Base-by-base conservation (phyloP, 2,888 invertebrate species). In the Drosophila limbata region DNA sequence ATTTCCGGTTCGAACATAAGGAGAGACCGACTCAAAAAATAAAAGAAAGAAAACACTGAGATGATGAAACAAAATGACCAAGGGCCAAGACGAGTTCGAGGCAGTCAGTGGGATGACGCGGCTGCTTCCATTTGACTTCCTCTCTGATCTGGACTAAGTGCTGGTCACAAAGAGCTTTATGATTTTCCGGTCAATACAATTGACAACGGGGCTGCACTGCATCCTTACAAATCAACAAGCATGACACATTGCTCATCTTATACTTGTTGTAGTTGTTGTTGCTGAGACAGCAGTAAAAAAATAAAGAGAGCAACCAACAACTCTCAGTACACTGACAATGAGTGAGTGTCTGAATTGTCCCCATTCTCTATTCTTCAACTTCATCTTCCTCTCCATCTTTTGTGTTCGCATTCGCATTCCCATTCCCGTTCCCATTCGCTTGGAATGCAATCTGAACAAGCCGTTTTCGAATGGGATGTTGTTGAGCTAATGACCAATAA, bases 141-240 rank as follows among this genome's bases (percentile, higher is more conserved):
- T 86, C 78, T 45, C 35, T 44, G 15, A 35, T 15, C 55, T 25
- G 45, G 9, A 17, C 40, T 42, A 13, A 31, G 17, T 51, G 37
- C n/a, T 48, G 65, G 15, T 44, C 70, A 87, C 83, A 85, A 85
- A 79, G 88, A 85, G 89, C 85, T 89, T 89, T 85, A 89, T 89
- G 89, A 85, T 89, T 85, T 85, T 85, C 89, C 85, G 89, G 85
- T 89, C 89, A 89, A 89, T 85, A 89, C 89, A 89, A 85, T 82
- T 82, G 79, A 73, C 56, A 59, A 63, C 61, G 62, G 60, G 33
- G 35, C 68, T 68, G 72, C 65, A 66, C 15, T 74, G 87, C 87
- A 87, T 84, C 89, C 84, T 84, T 84, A 84, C 84, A 89, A 87
- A 89, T 87, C 90, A 87, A 87, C 86, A 89, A 89, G 88, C 90